Evolutionary conservation across 2,888 invertebrate species (phyloP).

Genomic region (Tachina grossa): DNA sequence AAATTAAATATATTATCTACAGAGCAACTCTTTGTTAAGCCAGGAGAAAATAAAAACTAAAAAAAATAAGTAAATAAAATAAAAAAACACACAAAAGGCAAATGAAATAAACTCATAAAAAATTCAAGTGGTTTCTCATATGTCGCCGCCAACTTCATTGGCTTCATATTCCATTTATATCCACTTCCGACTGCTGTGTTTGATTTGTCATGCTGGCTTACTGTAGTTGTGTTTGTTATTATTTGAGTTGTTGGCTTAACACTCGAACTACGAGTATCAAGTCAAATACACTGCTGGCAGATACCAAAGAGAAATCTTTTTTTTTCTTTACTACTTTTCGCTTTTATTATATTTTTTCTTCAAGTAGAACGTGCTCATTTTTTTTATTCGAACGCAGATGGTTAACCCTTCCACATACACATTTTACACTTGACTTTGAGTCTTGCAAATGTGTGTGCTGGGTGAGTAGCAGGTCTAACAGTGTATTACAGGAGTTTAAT

Average conservation of each 20-base stretch:
- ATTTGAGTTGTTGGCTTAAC: constrained; percentile 65
- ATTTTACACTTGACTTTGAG: constrained; percentile 58
- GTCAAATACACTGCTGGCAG: constrained; percentile 13
- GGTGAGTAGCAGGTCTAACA: not conserved
- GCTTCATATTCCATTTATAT: constrained; percentile 69
- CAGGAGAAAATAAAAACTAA: not conserved
- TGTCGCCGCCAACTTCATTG: constrained; percentile 70
- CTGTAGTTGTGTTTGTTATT: constrained; percentile 23
- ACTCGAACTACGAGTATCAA: constrained; percentile 43
- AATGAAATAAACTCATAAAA: constrained; percentile 66
- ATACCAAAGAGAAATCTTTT: constrained; percentile 28
- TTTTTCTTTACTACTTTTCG: not conserved
- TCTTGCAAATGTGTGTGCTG: constrained; percentile 5
- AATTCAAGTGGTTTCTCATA: constrained; percentile 72
- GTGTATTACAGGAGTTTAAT: not conserved
- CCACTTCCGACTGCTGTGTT: constrained; percentile 59
- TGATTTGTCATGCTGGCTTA: constrained; percentile 53
- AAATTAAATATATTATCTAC: constrained; percentile 54
- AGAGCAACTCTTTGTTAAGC: constrained; percentile 25
- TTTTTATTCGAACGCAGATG: constrained; percentile 14
- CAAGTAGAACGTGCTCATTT: constrained; percentile 36
- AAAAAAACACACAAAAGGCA: constrained; percentile 4
- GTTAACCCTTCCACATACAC: constrained; percentile 16
- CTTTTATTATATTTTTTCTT: not conserved
- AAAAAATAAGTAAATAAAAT: not conserved